These are phyloP conservation scores for Catamblyrhynchus diadema DNA, from an alignment of 2,797 vertebrate species.

Conservation along the genomic window DNA sequence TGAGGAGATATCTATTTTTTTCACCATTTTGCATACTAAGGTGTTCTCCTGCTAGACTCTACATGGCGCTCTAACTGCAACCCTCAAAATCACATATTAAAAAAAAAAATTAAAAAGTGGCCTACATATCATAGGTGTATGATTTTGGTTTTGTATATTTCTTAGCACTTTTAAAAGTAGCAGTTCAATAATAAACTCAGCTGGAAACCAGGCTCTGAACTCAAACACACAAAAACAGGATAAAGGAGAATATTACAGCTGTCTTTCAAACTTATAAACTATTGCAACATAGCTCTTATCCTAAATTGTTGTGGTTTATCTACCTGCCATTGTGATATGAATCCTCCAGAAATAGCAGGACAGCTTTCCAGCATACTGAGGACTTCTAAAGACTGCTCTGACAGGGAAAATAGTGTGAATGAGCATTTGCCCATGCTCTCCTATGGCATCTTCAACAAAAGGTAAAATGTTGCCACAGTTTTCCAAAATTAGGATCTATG, in stretches of 20 bases:
- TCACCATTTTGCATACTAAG: background rate
- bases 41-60: background rate
- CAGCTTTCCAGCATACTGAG: background rate
- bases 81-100: background rate
- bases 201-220: background rate
- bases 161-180: background rate
- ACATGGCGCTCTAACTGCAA: background rate
- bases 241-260: background rate
- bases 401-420: background rate
- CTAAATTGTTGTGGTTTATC: background rate
- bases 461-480: background rate
- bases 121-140: background rate
- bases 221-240: background rate
- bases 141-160: background rate
- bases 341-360: background rate
- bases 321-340: background rate
- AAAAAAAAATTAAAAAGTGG: background rate
- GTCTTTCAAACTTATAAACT: background rate
- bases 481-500: background rate
- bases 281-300: background rate
- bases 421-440: background rate
- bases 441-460: background rate
- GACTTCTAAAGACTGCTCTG: background rate
- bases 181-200: background rate
- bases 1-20: background rate